phyloP scores from a whole-genome alignment of 2,888 invertebrate species.

The Bellardia bayeri region DNA sequence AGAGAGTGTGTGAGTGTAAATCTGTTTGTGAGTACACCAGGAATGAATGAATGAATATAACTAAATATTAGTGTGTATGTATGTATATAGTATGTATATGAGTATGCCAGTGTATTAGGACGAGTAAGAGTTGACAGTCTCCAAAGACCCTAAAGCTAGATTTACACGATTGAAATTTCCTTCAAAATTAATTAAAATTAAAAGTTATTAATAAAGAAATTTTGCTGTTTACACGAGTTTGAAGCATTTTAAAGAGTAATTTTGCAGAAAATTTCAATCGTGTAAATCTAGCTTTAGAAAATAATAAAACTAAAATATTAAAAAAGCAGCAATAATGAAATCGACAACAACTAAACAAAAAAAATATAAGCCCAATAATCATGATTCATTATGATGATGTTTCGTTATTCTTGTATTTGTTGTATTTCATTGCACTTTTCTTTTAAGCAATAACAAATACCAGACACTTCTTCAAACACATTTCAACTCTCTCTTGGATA shows the following conservation, averaged over 20 bases:
- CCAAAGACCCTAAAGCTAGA: constrained; percentile 14
- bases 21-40: not conserved
- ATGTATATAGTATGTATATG: not conserved
- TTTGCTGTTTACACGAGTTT: too few species aligned
- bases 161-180: too few species aligned
- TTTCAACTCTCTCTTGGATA: not conserved
- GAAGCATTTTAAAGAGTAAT: too few species aligned
- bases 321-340: constrained; percentile 3
- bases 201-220: too few species aligned
- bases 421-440: constrained; percentile 36
- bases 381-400: constrained; percentile 53
- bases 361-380: constrained; percentile 36
- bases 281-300: not conserved
- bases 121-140: constrained; percentile 43
- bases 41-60: constrained; percentile 8
- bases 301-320: constrained; percentile 5
- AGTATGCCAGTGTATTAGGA: constrained; percentile 3
- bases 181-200: too few species aligned
- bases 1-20: not conserved
- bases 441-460: not conserved
- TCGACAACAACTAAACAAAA: not conserved
- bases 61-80: not conserved
- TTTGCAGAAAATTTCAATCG: too few species aligned
- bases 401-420: constrained; percentile 24
- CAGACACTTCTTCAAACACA: constrained; percentile 25